Evolutionary conservation across 92 coral and sea anemone genomes (phyloP), one percentile per base, ranked within the genome.

Genomic region (Zoanthus gigantus): DNA sequence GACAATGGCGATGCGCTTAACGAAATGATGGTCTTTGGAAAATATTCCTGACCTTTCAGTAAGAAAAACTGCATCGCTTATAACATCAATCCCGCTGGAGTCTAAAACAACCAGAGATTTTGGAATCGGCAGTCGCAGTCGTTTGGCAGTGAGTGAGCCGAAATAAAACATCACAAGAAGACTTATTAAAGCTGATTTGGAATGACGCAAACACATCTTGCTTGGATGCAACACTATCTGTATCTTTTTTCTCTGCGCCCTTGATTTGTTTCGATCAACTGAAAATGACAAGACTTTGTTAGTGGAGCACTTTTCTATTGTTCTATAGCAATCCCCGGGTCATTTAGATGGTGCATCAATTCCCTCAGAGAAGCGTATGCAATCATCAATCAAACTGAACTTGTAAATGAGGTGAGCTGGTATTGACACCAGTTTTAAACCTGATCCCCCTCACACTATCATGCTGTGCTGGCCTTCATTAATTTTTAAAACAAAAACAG

Each of bases 1-100:
- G 12, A 92, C 99, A n/a, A 97, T 86, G 86, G 99, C 99, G 30
- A 97, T 94, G 42, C 99, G 96, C 79, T 92, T 92, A 84, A 94
- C 72, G 73, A 97, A 93, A 76, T 97, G 86, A 46, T 94, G 90
- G 71, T 97, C 99, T 42, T 93, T 88, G 83, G 89, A 68, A 88
- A 95, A 95, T 30, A 95, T 89, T 31, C 50, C 88, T 47, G 98
- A 90, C 31, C 90, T 91, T 72, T 85, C 75, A 56, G 92, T 86
- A 31, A 95, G 88, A 71, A 87, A 90, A 2, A 84, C 92, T 32
- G 94, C 96, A 6, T 93, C 92, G 14, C 80, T 61, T 66, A 95
- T 95, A 9, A 95, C 96, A 48, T 90, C 94, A 63, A 89, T 86
- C 68, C 98, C 98, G 42, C 72, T 88, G 14, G 95, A 90, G 86